phyloP scores from a whole-genome alignment of 2,113 vertebrate genomes.

The Plectropomus leopardus region DNA sequence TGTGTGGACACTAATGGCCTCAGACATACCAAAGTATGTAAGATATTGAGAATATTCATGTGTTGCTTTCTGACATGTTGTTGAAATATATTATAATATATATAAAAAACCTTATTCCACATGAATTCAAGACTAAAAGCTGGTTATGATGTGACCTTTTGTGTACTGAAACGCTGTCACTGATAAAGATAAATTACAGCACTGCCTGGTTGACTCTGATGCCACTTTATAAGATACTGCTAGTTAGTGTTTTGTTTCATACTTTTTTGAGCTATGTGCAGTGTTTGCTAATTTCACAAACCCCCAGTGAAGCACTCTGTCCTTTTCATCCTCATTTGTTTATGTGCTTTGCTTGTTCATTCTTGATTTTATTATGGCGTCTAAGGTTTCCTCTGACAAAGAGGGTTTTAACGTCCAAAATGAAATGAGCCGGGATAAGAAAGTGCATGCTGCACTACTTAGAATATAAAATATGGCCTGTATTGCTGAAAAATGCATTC shows the following conservation, averaged over 20 bases:
- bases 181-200: not conserved
- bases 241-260: not conserved
- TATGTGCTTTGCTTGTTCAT: not conserved
- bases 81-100: too few relatives aligned
- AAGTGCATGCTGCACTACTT: conserved; percentile 34
- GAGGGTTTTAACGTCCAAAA: conserved; percentile 28
- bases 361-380: conserved; percentile 28
- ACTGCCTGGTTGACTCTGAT: not conserved
- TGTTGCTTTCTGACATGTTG: too few relatives aligned
- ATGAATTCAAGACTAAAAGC: not conserved
- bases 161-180: not conserved
- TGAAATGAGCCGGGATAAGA: conserved; percentile 57
- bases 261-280: not conserved
- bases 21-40: too few relatives aligned
- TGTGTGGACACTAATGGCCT: too few relatives aligned
- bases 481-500: conserved; percentile 62
- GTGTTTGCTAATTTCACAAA: not conserved
- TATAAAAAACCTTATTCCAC: not conserved
- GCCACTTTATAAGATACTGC: not conserved
- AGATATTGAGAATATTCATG: not conserved
- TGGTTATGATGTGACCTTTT: not conserved
- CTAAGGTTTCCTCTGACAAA: conserved; percentile 23
- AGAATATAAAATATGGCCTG: conserved; percentile 24
- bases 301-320: not conserved
- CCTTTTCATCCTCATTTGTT: not conserved